Base-by-base conservation (phyloP, 1,140 invertebrate genomes). In the Diabrotica undecimpunctata region DNA sequence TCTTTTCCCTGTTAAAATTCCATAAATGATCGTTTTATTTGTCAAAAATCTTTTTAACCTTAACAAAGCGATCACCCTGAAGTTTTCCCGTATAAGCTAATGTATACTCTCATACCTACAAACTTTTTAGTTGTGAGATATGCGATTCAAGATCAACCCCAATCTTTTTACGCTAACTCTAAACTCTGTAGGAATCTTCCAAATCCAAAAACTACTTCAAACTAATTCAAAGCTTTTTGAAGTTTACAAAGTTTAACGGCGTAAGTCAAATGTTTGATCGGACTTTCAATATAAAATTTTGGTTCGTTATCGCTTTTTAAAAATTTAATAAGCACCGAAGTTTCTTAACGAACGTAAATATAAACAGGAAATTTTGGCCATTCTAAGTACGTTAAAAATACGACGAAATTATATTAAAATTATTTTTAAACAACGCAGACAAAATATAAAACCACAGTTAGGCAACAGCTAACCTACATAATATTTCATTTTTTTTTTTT, bases 251-350 rank as follows among this genome's bases (percentile, higher is more conserved):
- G 54, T 55, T 55, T 25, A 55, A 35, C 14, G 36, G 54, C 54
- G 14, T 55, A 55, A 55, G 54, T 55, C 25, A 14, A 55, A 55
- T 55, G 54, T 54, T 54, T 54, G 54, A 13, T 10, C 14, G 14
- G 54, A 13, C 35, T 25, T 35, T 54, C 35, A 35, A 25, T 25
- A 25, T 25, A 9, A 54, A 54, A 25, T 54, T 54, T 54, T 35
- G 35, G 54, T 54, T 54, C 54, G 54, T 54, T 54, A 54, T 54
- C 54, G 13, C 8, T 35, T 54, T 14, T 54, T 35, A 54, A 54
- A 54, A 54, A 54, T 54, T 54, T 54, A 54, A 54, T 54, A 54
- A 54, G 36, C 54, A 14, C 54, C 12, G 36, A 55, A 55, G 13
- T 55, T 55, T 8, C 25, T 25, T 25, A 25, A 25, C 4, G 25